phyloP scores from a whole-genome alignment of 2,113 vertebrate species.

The Choloepus hoffmanni region DNA sequence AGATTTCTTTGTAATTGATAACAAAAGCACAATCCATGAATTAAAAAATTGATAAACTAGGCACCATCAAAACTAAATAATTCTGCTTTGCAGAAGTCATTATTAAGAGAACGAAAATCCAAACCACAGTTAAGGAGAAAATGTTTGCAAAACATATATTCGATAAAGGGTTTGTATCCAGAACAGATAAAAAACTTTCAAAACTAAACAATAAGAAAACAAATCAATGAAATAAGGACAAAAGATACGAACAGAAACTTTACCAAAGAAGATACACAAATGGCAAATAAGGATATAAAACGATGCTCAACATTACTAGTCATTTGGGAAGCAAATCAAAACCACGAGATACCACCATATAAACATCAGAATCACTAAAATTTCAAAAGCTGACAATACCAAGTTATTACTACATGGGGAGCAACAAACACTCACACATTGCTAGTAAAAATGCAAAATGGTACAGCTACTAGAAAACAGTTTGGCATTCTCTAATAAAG shows the following conservation, averaged over 20 bases:
- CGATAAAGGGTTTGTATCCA: not conserved
- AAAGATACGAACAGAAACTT: not conserved
- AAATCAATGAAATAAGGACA: not conserved
- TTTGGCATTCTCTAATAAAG: not conserved
- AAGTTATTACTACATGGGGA: not conserved
- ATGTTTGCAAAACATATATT: not conserved
- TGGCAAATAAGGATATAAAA: not conserved
- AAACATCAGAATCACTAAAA: not conserved
- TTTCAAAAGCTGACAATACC: not conserved
- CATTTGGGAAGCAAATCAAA: not conserved
- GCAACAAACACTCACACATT: not conserved
- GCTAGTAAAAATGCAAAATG: not conserved
- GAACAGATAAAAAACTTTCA: not conserved
- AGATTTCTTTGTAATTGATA: not conserved
- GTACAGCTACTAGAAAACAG: not conserved
- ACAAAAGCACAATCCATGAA: not conserved
- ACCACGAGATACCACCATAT: not conserved
- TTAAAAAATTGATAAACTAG: not conserved
- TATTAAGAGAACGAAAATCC: slow-evolving; percentile 5
- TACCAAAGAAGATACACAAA: not conserved
- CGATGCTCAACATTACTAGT: not conserved
- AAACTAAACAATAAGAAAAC: not conserved
- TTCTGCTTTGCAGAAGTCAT: not conserved
- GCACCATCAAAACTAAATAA: not conserved
- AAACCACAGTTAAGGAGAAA: not conserved